phyloP scores from a whole-genome alignment of 2,797 vertebrate genomes.

The Botia almorhae region DNA sequence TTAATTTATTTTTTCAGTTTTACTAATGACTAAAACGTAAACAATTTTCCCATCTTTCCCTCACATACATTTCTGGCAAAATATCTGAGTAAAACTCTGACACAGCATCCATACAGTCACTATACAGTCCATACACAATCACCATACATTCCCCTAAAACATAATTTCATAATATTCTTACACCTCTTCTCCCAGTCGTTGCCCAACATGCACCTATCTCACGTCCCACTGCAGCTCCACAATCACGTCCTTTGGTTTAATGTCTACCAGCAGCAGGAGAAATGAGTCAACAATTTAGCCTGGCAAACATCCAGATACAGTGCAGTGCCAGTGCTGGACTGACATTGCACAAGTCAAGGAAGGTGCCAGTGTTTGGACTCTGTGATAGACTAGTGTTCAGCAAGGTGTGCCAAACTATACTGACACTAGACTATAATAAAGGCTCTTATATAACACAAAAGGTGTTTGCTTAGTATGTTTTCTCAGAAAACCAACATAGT shows the following conservation, averaged over 20 bases:
- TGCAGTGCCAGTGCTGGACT: slow-evolving; percentile 15
- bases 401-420: slow-evolving; percentile 10
- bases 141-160: no score
- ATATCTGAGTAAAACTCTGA: no score
- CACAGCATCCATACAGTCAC: no score
- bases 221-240: slow-evolving; percentile 22
- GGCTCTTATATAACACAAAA: not conserved
- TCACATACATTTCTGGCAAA: no score
- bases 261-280: slow-evolving; percentile 8
- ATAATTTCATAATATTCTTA: not conserved
- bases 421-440: not conserved
- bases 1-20: no score
- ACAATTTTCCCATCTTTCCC: no score
- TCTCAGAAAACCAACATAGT: not conserved
- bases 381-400: slow-evolving; percentile 10
- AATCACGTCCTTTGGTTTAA: slow-evolving; percentile 3
- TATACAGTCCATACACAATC: no score
- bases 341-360: slow-evolving; percentile 16
- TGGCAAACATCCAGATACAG: slow-evolving; percentile 31
- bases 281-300: slow-evolving; percentile 37
- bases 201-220: slow-evolving; percentile 6
- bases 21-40: no score
- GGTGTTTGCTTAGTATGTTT: not conserved
- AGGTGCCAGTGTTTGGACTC: slow-evolving; percentile 5
- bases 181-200: not conserved